These are phyloP conservation scores for Numida meleagris DNA, from an alignment of 2,113 vertebrate species.

Conservation along the genomic window DNA sequence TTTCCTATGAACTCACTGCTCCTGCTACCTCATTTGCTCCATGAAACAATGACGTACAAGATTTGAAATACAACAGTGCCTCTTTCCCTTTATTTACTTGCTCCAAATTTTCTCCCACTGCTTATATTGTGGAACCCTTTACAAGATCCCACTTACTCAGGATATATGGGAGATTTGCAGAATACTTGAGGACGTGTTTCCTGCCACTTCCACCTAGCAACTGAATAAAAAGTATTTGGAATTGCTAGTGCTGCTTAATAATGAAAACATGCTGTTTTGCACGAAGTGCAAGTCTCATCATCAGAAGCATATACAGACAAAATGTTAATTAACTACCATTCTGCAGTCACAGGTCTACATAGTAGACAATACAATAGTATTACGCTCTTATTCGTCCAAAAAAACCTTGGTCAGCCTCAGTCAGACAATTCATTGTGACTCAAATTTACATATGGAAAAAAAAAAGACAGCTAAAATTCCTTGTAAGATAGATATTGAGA, in stretches of 20 bases:
- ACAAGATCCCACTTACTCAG: not conserved
- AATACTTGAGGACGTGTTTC: fast-evolving
- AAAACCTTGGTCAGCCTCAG: not conserved
- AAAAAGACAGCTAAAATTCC: not conserved
- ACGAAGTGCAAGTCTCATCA: not conserved
- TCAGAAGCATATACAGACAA: not conserved
- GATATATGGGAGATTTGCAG: not conserved
- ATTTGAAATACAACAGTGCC: not conserved
- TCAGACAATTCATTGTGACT: not conserved
- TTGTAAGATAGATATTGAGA: not conserved
- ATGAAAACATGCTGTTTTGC: not conserved
- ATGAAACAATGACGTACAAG: not conserved
- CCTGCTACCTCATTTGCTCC: not conserved
- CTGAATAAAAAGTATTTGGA: not conserved
- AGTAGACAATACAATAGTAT: not conserved
- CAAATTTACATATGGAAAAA: not conserved
- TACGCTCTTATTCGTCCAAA: not conserved
- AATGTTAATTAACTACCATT: not conserved
- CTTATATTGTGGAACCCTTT: not conserved
- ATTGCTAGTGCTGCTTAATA: not conserved
- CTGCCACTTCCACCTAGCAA: not conserved
- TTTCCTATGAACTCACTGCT: not conserved
- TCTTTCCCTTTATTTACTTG: not conserved
- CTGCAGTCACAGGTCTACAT: not conserved
- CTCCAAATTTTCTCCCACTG: not conserved